Evolutionary conservation across 2,888 invertebrate species (phyloP).

Genomic region (Leucania comma): DNA sequence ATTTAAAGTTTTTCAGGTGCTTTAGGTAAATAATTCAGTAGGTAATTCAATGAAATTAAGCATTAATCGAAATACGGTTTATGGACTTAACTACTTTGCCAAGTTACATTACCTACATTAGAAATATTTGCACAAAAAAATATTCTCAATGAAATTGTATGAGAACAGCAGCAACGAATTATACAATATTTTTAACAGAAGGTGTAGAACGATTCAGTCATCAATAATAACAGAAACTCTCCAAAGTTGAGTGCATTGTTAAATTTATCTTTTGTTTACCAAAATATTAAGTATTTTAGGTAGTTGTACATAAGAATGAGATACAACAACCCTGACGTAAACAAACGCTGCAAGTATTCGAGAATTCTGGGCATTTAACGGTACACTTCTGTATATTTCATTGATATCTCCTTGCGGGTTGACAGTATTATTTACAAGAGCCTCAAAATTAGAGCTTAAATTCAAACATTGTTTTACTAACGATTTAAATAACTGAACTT

Average conservation of each 20-base stretch:
- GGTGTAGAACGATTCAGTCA: slow-evolving; percentile 38
- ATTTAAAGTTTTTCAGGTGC: slow-evolving; percentile 25
- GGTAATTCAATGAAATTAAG: slow-evolving; percentile 20
- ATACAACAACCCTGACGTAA: slow-evolving; percentile 47
- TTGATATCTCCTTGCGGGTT: slow-evolving; percentile 59
- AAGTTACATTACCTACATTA: neutral
- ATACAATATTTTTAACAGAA: slow-evolving; percentile 19
- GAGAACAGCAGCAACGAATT: neutral
- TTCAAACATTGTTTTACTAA: slow-evolving; percentile 28
- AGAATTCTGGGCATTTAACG: slow-evolving; percentile 57
- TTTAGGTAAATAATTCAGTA: neutral
- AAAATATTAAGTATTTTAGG: slow-evolving; percentile 40
- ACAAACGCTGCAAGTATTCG: slow-evolving; percentile 55
- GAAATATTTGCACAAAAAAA: neutral
- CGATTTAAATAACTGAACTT: slow-evolving; percentile 19
- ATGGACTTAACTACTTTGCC: neutral
- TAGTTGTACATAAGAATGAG: slow-evolving; percentile 33
- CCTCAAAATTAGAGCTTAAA: slow-evolving; percentile 24
- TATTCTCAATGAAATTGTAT: slow-evolving; percentile 6
- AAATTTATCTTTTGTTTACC: slow-evolving; percentile 38
- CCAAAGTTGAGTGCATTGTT: slow-evolving; percentile 32
- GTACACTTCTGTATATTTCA: slow-evolving; percentile 62
- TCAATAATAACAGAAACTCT: slow-evolving; percentile 46
- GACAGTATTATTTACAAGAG: slow-evolving; percentile 45
- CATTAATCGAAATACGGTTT: slow-evolving; percentile 11